Evolutionary conservation across 2,888 invertebrate species (phyloP).

Genomic region (Mythimna ferrago): DNA sequence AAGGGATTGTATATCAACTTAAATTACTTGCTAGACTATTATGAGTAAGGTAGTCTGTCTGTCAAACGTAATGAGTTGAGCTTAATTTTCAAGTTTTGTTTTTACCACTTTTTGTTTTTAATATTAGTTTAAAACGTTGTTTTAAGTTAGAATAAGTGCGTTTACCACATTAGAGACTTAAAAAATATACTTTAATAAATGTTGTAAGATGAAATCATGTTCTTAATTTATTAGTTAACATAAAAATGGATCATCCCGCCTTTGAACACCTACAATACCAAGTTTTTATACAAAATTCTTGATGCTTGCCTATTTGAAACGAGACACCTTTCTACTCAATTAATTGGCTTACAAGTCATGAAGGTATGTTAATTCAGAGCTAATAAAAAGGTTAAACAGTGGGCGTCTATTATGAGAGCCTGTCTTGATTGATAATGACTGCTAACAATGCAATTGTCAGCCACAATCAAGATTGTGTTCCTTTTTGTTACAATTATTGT

Average conservation of each 20-base stretch:
- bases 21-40: not conserved
- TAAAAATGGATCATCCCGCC: not conserved
- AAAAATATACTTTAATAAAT: too few relatives aligned
- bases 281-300: not conserved
- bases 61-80: not conserved
- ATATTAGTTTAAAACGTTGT: too few relatives aligned
- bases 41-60: not conserved
- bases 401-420: constrained; percentile 44
- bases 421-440: constrained; percentile 58
- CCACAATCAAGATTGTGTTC: constrained; percentile 49
- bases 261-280: not conserved
- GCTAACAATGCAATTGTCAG: constrained; percentile 53
- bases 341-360: not conserved
- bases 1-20: constrained; percentile 3
- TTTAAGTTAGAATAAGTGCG: too few relatives aligned
- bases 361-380: constrained; percentile 27
- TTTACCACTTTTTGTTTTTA: not conserved
- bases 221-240: not conserved
- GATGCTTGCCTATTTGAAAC: too few relatives aligned
- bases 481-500: constrained; percentile 60
- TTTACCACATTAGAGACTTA: too few relatives aligned
- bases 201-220: too few relatives aligned
- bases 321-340: not conserved
- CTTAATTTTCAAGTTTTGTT: not conserved
- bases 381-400: constrained; percentile 48